Conservation (phyloP, 2,888 invertebrate species). For the Cosmia trapezina region DNA sequence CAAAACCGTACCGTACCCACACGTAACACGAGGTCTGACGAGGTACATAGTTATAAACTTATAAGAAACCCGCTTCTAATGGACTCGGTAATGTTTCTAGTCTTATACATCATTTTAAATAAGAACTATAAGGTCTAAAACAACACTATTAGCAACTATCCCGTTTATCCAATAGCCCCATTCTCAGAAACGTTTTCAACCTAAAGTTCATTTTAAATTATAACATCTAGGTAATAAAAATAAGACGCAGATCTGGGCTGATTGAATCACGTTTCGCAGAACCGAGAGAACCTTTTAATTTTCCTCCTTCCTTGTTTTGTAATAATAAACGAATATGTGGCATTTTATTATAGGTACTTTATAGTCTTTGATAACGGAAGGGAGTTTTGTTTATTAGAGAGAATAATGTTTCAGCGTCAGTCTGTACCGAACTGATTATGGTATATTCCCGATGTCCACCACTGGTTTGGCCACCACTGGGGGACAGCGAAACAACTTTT, state of each 20-base stretch:
- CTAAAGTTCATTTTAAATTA: conserved; percentile 36
- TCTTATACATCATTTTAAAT: no score
- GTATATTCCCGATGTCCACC: no score
- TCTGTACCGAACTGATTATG: not conserved
- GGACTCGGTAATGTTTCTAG: no score
- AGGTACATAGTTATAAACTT: no score
- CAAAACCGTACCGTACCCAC: no score
- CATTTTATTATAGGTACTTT: conserved; percentile 10
- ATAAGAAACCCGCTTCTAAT: no score
- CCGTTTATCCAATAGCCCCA: not conserved
- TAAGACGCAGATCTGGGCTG: conserved; percentile 6
- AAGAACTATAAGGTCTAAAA: not conserved
- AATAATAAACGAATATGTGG: conserved; percentile 14
- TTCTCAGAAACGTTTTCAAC: conserved; percentile 3
- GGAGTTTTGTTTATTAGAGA: not conserved
- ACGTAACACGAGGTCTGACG: no score
- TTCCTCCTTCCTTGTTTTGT: conserved; percentile 37
- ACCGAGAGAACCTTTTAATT: conserved; percentile 27
- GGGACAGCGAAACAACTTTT: no score
- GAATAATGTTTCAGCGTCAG: not conserved
- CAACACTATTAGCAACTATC: not conserved
- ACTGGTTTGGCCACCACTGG: no score
- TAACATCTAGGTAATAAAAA: conserved; percentile 31
- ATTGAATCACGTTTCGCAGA: conserved; percentile 36
- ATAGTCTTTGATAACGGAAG: conserved; percentile 1